phyloP scores from a whole-genome alignment of 2,113 vertebrate genomes.

The Balaeniceps rex region DNA sequence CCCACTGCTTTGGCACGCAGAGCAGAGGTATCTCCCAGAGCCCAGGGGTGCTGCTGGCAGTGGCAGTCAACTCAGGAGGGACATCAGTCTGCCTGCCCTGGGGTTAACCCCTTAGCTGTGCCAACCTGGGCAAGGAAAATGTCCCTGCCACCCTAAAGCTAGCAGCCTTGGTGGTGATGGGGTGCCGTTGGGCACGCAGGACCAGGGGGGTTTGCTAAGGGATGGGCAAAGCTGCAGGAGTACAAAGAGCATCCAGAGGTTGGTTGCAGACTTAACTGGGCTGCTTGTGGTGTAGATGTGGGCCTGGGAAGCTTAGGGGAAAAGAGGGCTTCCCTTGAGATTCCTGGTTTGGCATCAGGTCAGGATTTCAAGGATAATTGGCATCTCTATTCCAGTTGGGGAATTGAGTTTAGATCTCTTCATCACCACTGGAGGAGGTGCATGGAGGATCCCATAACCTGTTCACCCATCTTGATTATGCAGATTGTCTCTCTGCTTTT shows the following conservation, averaged over 20 bases:
- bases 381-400: not conserved
- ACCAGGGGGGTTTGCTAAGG: not conserved
- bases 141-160: not conserved
- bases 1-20: not conserved
- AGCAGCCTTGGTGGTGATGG: not conserved
- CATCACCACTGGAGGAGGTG: not conserved
- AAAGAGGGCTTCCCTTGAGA: not conserved
- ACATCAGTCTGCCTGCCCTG: not conserved
- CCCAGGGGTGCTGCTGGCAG: not conserved
- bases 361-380: not conserved
- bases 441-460: not conserved
- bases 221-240: not conserved
- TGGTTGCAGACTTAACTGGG: not conserved
- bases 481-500: not conserved
- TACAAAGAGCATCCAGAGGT: not conserved
- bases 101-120: not conserved
- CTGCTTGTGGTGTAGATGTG: not conserved
- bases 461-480: not conserved
- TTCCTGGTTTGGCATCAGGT: not conserved
- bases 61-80: not conserved
- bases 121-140: not conserved
- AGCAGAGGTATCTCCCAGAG: not conserved
- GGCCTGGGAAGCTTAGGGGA: not conserved
- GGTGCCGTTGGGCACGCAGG: rapidly evolving
- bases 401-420: not conserved